These are phyloP conservation scores for Acleris sparsana DNA, from an alignment of 2,888 invertebrate genomes.

Conservation along the genomic window DNA sequence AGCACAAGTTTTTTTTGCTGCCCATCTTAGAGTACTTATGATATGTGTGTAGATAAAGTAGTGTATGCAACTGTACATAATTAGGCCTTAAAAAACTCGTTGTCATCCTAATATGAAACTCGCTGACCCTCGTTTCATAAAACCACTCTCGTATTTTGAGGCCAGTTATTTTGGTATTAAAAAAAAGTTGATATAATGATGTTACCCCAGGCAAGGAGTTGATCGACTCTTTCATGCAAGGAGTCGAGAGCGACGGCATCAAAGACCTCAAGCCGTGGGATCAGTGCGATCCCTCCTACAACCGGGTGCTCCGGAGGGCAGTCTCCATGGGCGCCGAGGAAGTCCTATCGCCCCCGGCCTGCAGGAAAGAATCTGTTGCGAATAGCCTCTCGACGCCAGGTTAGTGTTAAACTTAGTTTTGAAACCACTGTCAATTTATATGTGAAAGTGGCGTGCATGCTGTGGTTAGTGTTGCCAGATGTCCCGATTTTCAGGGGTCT, in stretches of 20 bases:
- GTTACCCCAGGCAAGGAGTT: constrained; percentile 92
- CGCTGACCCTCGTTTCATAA: no score
- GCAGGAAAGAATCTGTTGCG: constrained; percentile 30
- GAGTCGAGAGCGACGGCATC: constrained; percentile 90
- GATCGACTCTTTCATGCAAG: constrained; percentile 93
- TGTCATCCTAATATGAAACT: no score
- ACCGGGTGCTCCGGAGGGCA: constrained; percentile 60
- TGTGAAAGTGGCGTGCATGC: no score
- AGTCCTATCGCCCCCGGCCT: constrained; percentile 49
- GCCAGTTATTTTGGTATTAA: no score
- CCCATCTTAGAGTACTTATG: no score
- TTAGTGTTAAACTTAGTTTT: neutral
- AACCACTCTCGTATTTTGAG: no score
- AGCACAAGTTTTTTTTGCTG: no score
- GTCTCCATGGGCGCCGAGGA: constrained; percentile 67
- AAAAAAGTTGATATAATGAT: neutral
- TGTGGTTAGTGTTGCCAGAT: no score
- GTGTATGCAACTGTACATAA: no score
- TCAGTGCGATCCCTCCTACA: constrained; percentile 53
- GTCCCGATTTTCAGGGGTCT: no score
- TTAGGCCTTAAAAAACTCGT: no score
- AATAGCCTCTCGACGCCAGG: constrained; percentile 4
- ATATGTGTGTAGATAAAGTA: no score
- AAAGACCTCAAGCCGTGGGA: constrained; percentile 86
- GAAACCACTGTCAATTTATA: neutral